Percentiles rank a stretch among this genome's conserved stretches.
Evolutionary conservation across 1,140 invertebrate genomes (phyloP).

Genomic region (Heliconius congener): DNA sequence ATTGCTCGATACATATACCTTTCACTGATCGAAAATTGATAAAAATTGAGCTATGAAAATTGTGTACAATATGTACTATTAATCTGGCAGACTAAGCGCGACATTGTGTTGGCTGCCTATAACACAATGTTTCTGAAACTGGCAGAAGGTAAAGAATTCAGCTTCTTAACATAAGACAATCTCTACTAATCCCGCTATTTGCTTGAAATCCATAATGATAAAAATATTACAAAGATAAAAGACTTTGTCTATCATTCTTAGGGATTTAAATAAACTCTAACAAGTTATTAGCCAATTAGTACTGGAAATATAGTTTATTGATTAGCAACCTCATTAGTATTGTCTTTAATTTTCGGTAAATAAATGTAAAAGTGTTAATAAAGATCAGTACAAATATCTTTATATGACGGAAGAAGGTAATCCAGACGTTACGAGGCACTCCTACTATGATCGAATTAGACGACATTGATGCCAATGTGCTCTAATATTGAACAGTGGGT

Average conservation of each 20-base stretch:
- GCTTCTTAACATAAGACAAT: too few relatives aligned
- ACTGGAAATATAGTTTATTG: too few relatives aligned
- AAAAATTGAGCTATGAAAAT: too few relatives aligned
- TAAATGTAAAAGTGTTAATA: background rate
- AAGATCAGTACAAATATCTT: background rate
- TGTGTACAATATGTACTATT: too few relatives aligned
- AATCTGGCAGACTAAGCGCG: too few relatives aligned
- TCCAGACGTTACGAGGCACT: slow-evolving; percentile 52
- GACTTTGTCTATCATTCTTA: background rate
- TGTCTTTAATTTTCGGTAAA: background rate
- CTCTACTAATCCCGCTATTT: background rate
- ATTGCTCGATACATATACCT: too few relatives aligned
- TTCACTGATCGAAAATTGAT: too few relatives aligned
- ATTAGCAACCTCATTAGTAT: background rate
- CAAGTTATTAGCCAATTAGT: too few relatives aligned
- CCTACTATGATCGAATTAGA: slow-evolving; percentile 57
- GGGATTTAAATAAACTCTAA: too few relatives aligned
- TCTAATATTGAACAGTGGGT: slow-evolving; percentile 7
- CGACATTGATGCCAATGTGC: slow-evolving; percentile 38
- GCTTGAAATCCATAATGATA: background rate
- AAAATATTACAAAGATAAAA: background rate
- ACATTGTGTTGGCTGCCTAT: background rate
- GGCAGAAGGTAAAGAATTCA: too few relatives aligned
- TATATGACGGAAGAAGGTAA: slow-evolving; percentile 54
- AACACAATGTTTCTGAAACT: background rate